Evolutionary conservation across 2,888 invertebrate genomes (phyloP).

Genomic region (Dastarcus helophoroides): DNA sequence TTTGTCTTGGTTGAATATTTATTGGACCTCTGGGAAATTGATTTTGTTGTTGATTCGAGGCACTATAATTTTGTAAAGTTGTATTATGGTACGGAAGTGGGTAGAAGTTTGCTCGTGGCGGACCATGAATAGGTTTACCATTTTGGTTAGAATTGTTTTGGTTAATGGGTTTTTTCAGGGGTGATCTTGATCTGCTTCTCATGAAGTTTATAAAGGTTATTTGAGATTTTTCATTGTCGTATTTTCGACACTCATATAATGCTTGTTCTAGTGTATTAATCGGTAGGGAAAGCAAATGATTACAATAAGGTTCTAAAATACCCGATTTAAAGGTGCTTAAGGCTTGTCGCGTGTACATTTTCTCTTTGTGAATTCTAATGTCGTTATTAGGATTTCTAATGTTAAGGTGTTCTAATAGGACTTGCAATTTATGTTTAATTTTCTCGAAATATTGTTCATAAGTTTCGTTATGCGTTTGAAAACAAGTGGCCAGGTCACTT

Average conservation of each 20-base stretch:
- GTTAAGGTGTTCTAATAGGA: slow-evolving; percentile 13
- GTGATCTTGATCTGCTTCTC: slow-evolving; percentile 2
- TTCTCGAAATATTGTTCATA: slow-evolving; percentile 14
- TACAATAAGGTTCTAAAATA: slow-evolving; percentile 12
- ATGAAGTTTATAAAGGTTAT: slow-evolving; percentile 11
- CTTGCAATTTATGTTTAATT: slow-evolving; percentile 16
- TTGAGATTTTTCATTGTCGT: slow-evolving; percentile 12
- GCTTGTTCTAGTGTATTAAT: slow-evolving; percentile 10
- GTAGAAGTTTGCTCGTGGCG: neutral
- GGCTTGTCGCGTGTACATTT: slow-evolving; percentile 10
- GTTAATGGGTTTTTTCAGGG: neutral
- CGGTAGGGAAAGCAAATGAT: slow-evolving; percentile 9
- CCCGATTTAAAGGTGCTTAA: slow-evolving; percentile 11
- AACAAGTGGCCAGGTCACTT: slow-evolving; percentile 13
- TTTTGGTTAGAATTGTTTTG: slow-evolving; percentile 1
- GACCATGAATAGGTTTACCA: neutral
- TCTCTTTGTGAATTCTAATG: slow-evolving; percentile 9
- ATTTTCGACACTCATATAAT: slow-evolving; percentile 12
- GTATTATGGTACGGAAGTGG: too few relatives aligned
- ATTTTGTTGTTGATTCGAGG: too few relatives aligned
- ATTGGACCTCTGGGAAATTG: too few relatives aligned
- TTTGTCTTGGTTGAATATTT: too few relatives aligned
- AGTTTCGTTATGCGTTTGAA: slow-evolving; percentile 11
- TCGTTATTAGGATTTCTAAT: slow-evolving; percentile 5
- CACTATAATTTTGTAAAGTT: too few relatives aligned